These are phyloP conservation scores for Cyclina sinensis DNA, from an alignment of 1,140 invertebrate species.

Conservation along the genomic window DNA sequence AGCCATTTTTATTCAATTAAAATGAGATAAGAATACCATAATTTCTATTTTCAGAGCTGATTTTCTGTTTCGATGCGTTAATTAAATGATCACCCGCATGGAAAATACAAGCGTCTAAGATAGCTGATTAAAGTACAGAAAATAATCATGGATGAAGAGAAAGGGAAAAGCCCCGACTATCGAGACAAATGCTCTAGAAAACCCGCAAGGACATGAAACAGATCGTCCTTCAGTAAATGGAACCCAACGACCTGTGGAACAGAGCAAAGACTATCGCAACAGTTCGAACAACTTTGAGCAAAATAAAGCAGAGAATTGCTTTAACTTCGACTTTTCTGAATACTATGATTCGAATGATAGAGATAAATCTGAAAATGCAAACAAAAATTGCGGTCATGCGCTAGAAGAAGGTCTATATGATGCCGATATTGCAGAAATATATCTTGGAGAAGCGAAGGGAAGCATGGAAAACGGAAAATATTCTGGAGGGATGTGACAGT, in stretches of 20 bases:
- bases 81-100: too few species aligned
- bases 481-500: not conserved
- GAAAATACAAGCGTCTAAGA: too few species aligned
- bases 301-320: not conserved
- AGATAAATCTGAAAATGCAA: not conserved
- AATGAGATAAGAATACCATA: too few species aligned
- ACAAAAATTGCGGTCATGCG: not conserved
- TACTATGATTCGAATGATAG: not conserved
- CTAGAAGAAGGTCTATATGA: slow-evolving; percentile 19
- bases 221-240: not conserved
- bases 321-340: not conserved
- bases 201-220: not conserved
- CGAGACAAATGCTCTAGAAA: too few species aligned
- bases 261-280: not conserved
- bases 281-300: too few species aligned
- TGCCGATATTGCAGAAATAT: slow-evolving; percentile 45
- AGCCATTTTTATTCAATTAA: too few species aligned
- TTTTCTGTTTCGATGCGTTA: too few species aligned
- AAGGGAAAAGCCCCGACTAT: too few species aligned
- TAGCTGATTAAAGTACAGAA: too few species aligned
- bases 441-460: not conserved
- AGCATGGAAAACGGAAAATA: not conserved
- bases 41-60: too few species aligned
- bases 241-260: not conserved
- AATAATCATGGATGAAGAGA: too few species aligned